phyloP scores from a whole-genome alignment of 2,888 invertebrate species.

The Drosophila melanosoma region DNA sequence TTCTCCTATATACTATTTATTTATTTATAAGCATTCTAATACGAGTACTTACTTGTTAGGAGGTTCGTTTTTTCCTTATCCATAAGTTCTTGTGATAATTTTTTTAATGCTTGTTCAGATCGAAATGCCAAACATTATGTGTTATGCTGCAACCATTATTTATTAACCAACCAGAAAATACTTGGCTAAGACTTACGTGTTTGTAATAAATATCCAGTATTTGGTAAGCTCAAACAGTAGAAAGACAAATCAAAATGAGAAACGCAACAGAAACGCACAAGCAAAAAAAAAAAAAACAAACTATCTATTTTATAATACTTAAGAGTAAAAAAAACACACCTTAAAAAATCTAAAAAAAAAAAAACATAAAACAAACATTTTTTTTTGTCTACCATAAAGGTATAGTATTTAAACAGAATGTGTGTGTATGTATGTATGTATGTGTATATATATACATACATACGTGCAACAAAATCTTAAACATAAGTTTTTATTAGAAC shows the following conservation, averaged over 20 bases:
- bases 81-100: conserved; percentile 59
- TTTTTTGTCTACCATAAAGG: conserved; percentile 62
- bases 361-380: conserved; percentile 11
- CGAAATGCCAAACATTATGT: background rate
- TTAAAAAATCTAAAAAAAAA: background rate
- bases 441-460: background rate
- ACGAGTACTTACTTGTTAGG: conserved; percentile 44
- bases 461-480: conserved; percentile 33
- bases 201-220: conserved; percentile 43
- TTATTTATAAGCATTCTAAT: conserved; percentile 32
- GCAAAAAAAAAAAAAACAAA: conserved; percentile 19
- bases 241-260: conserved; percentile 50
- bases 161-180: conserved; percentile 13
- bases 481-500: conserved; percentile 35
- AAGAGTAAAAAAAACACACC: conserved; percentile 13
- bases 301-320: conserved; percentile 58
- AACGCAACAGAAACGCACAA: conserved; percentile 42
- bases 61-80: conserved; percentile 34
- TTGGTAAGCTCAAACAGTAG: conserved; percentile 49
- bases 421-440: conserved; percentile 7
- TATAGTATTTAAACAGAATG: conserved; percentile 49
- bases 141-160: conserved; percentile 8
- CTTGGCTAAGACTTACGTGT: conserved; percentile 39
- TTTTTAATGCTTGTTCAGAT: conserved; percentile 45
- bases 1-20: conserved; percentile 17